Base-by-base conservation (phyloP, 2,113 vertebrate species). In the Leptodactylus fuscus region DNA sequence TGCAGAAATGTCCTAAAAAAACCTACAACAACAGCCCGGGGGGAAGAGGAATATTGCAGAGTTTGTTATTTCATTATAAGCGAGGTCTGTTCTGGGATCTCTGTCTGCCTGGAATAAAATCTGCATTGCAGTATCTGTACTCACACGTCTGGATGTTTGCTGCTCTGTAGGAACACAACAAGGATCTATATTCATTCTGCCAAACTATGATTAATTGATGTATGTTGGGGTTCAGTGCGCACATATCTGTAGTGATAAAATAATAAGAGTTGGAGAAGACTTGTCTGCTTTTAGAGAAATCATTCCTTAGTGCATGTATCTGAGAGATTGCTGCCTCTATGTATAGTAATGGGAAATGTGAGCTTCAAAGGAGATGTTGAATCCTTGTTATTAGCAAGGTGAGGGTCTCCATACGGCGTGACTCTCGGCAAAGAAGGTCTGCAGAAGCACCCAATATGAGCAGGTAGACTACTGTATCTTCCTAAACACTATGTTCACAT, bases 1-100 rank as follows among this genome's bases (percentile, higher is more conserved):
- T 49, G 44, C 73, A 76, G 44, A 76, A 76, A 76, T 76, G 46
- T 76, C 73, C 73, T 76, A 29, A 76, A 76, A 75, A 49, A 76
- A 75, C 73, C 73, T 76, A 20, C 24, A 51, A 75, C 44, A 49
- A 51, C 73, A 51, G 73, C 73, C 46, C 29, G 46, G 15, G 73
- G 73, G 71, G n/a, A 49, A 9, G 24, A 76, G 44, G 73, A 51
- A 76, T 51, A 76, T 76, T 51, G 73, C 44, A 49, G 73, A 29
- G 73, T 76, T 32, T 76, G 73, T 76, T 76, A 49, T 76, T 76
- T 34, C 73, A 51, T 49, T 76, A 48, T 27, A 48, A 48, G 41
- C 71, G n/a, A 24, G 24, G 71, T 16, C 71, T 75, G 71, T 48
- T 49, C 71, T 48, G 71, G 71, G 71, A 75, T 75, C 41, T 75